phyloP scores from a whole-genome alignment of 2,113 vertebrate genomes.

The Leptocoma aspasia region DNA sequence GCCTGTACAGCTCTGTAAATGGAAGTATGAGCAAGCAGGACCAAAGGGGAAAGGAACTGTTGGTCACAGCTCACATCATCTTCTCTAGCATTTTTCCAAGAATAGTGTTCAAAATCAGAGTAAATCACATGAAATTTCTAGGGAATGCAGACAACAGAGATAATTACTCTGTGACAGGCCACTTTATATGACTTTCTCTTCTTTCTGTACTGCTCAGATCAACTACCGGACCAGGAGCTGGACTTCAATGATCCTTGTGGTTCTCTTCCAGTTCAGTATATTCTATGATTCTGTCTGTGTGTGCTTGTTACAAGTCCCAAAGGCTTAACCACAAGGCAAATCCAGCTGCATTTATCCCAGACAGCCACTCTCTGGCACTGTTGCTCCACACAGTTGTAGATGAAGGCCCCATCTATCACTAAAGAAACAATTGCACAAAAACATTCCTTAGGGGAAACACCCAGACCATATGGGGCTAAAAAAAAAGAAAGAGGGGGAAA shows the following conservation, averaged over 20 bases:
- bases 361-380: conserved; percentile 43
- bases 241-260: not conserved
- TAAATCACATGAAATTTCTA: not conserved
- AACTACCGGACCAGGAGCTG: not conserved
- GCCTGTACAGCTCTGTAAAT: not conserved
- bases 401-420: not conserved
- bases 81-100: not conserved
- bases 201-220: not conserved
- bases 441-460: not conserved
- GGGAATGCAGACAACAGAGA: not conserved
- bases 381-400: not conserved
- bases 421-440: not conserved
- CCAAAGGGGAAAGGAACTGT: not conserved
- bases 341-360: conserved; percentile 5
- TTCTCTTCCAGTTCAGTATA: not conserved
- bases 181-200: not conserved
- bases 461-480: not conserved
- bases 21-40: not conserved
- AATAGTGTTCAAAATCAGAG: not conserved
- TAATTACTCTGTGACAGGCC: not conserved
- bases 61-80: not conserved
- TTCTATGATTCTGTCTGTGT: not conserved
- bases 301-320: not conserved
- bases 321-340: not conserved
- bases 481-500: not conserved